Evolutionary conservation across 2,888 invertebrate genomes (phyloP).

Genomic region (Tetranychus piercei): DNA sequence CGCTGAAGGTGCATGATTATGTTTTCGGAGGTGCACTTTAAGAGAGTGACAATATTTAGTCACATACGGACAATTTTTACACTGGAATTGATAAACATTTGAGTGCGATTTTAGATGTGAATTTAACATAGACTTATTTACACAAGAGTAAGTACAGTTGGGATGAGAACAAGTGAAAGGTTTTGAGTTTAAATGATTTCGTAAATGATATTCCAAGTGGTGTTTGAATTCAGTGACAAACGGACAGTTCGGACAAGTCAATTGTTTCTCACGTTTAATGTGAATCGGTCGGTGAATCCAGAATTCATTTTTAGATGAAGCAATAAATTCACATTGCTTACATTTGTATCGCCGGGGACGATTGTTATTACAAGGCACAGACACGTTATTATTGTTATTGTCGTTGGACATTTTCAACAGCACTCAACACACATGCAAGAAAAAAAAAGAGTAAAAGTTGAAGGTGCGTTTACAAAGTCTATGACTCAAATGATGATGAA

Average conservation of each 20-base stretch:
- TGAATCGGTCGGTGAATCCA: slow-evolving; percentile 79
- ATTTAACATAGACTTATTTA: slow-evolving; percentile 98
- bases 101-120: slow-evolving; percentile 88
- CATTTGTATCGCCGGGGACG: slow-evolving; percentile 49
- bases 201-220: slow-evolving; percentile 86
- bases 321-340: slow-evolving; percentile 69
- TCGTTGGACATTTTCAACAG: not conserved
- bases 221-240: slow-evolving; percentile 98
- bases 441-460: not conserved
- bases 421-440: not conserved
- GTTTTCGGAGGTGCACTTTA: slow-evolving; percentile 80
- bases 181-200: slow-evolving; percentile 84
- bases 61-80: slow-evolving; percentile 78
- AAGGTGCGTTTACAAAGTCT: not conserved
- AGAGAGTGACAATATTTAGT: slow-evolving; percentile 96
- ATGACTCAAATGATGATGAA: too few relatives aligned
- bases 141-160: slow-evolving; percentile 71
- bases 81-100: slow-evolving; percentile 69
- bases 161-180: slow-evolving; percentile 62
- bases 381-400: not conserved
- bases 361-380: too few relatives aligned
- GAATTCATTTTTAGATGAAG: slow-evolving; percentile 69
- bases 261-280: slow-evolving; percentile 75
- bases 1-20: slow-evolving; percentile 70
- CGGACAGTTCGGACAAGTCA: slow-evolving; percentile 75